Conservation (phyloP, 2,797 vertebrate species). For the Neosilurus mollespiculum region DNA sequence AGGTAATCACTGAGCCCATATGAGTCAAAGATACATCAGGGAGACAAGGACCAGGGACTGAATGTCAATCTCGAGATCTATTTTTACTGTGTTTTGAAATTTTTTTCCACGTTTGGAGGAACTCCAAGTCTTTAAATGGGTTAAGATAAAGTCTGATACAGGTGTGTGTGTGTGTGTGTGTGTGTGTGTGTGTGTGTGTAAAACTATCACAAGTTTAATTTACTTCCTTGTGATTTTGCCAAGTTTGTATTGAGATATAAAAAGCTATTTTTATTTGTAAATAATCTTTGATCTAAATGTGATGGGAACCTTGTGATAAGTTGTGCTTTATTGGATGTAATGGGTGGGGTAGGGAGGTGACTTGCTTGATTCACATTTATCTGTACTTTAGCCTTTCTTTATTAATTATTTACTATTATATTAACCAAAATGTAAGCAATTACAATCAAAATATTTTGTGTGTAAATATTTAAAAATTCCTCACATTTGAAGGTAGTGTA, state of each 20-base stretch:
- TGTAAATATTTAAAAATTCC: too few species aligned
- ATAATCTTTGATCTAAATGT: not conserved
- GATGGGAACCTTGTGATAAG: not conserved
- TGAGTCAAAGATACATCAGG: slow-evolving; percentile 27
- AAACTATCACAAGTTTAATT: not conserved
- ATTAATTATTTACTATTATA: too few species aligned
- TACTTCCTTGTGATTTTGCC: not conserved
- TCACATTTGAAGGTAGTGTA: too few species aligned
- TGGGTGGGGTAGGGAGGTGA: not conserved
- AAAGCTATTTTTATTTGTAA: not conserved
- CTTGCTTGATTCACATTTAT: not conserved
- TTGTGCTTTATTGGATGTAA: not conserved
- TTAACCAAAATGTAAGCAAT: too few species aligned
- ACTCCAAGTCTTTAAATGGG: slow-evolving; percentile 9
- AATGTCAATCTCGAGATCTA: slow-evolving; percentile 14
- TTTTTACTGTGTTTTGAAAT: slow-evolving; percentile 25
- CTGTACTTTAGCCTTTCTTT: not conserved
- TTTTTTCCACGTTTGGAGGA: slow-evolving; percentile 16
- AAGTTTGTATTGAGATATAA: not conserved
- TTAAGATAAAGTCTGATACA: not conserved
- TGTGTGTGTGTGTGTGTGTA: slow-evolving; percentile 21
- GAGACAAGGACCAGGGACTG: slow-evolving; percentile 15
- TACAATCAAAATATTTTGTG: too few species aligned
- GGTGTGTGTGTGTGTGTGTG: slow-evolving; percentile 5
- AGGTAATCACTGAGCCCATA: slow-evolving; percentile 23